These are phyloP conservation scores for Eristalis intricaria DNA, from an alignment of 2,888 invertebrate genomes.

Conservation along the genomic window DNA sequence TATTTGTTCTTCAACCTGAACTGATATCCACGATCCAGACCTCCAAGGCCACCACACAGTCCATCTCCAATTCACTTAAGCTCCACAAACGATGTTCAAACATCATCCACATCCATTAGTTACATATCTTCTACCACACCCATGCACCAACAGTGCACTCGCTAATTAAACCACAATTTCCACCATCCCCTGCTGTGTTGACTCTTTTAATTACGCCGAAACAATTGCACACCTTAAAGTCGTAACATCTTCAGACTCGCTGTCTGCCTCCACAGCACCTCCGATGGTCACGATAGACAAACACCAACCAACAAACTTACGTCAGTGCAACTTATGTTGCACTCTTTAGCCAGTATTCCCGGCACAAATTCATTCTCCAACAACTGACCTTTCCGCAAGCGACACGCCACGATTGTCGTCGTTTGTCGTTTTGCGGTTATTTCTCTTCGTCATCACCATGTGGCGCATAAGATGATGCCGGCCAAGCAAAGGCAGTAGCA, in stretches of 20 bases:
- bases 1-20: no score
- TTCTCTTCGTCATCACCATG: constrained; percentile 39
- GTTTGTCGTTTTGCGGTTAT: not conserved
- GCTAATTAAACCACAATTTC: constrained; percentile 32
- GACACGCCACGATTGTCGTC: constrained; percentile 34
- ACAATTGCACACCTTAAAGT: constrained; percentile 39
- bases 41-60: no score
- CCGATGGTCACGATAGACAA: constrained; percentile 34
- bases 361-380: constrained; percentile 4
- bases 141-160: not conserved
- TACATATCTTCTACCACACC: not conserved
- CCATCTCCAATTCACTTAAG: no score
- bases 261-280: not conserved
- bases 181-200: constrained; percentile 2
- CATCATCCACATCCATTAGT: not conserved
- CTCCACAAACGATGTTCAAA: no score
- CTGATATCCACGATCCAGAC: no score
- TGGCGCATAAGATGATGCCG: constrained; percentile 26
- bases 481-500: constrained; percentile 8
- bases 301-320: not conserved
- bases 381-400: constrained; percentile 67
- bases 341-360: not conserved
- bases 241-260: not conserved
- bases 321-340: not conserved
- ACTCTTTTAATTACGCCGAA: constrained; percentile 42